Conservation (phyloP, 2,797 vertebrate species). For the Gambusia yucatana region DNA sequence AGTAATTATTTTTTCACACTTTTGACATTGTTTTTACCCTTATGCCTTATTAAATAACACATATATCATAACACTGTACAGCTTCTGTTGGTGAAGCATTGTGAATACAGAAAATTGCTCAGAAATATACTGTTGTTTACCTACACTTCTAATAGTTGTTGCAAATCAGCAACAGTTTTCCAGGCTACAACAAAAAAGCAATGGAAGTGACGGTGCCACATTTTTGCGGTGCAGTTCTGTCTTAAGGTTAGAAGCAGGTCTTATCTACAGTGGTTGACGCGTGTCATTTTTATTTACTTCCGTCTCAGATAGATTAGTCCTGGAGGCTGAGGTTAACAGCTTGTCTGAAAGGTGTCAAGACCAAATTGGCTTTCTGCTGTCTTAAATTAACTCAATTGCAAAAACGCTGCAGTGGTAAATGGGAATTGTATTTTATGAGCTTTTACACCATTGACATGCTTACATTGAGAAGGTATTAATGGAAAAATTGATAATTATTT, state of each 20-base stretch:
- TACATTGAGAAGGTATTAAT: not conserved
- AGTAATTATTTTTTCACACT: not conserved
- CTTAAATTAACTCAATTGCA: not conserved
- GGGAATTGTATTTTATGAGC: not conserved
- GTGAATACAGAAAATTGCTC: not conserved
- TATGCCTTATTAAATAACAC: not conserved
- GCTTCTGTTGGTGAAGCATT: not conserved
- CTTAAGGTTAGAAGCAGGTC: not conserved
- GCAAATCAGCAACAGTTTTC: not conserved
- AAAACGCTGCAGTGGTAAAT: not conserved
- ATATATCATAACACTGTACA: not conserved
- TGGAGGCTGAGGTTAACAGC: slow-evolving; percentile 1
- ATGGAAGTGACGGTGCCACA: not conserved
- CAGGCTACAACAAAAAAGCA: not conserved
- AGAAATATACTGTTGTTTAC: not conserved
- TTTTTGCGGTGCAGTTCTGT: not conserved
- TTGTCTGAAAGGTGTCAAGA: not conserved
- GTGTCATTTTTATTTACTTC: too few species aligned
- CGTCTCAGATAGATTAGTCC: not conserved
- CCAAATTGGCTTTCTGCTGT: not conserved
- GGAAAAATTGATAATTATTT: not conserved
- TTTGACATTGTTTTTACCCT: not conserved
- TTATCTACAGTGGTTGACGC: not conserved
- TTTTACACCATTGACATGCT: not conserved
- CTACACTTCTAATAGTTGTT: not conserved